These are phyloP conservation scores for Prunella fulvescens DNA, from an alignment of 2,113 vertebrate species.

Conservation along the genomic window DNA sequence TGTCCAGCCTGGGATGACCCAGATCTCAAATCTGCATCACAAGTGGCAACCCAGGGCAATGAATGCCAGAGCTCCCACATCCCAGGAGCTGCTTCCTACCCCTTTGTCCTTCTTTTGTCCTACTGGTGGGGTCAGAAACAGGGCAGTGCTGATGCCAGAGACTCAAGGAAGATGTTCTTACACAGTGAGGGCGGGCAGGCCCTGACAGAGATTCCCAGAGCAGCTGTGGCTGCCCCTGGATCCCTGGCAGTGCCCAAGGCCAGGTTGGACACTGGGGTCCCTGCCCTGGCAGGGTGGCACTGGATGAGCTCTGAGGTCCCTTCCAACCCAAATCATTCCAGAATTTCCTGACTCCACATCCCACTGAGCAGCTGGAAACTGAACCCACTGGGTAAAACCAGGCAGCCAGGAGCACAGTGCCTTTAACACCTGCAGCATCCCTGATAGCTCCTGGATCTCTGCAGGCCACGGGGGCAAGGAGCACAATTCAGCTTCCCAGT, in stretches of 20 bases:
- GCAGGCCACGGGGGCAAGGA: neutral
- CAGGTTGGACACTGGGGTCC: neutral
- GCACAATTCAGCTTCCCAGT: neutral
- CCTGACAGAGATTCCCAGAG: neutral
- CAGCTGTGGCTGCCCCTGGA: neutral
- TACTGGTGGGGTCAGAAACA: rapidly evolving
- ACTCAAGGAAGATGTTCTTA: neutral
- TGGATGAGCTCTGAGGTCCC: neutral
- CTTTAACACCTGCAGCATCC: too few species aligned
- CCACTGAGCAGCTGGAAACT: neutral
- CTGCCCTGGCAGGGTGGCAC: neutral
- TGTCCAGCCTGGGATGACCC: neutral
- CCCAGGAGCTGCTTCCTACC: neutral
- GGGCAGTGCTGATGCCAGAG: neutral
- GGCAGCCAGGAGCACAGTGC: rapidly evolving
- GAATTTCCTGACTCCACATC: neutral
- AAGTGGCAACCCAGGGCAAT: rapidly evolving
- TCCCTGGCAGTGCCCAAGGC: neutral
- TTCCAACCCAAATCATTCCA: neutral
- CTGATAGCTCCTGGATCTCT: rapidly evolving
- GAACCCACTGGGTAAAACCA: neutral
- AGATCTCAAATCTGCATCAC: neutral
- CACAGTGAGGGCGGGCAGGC: rapidly evolving
- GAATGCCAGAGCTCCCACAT: neutral
- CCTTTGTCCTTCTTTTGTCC: neutral